Conservation (phyloP, 2,797 vertebrate species). For the Balearica regulorum region DNA sequence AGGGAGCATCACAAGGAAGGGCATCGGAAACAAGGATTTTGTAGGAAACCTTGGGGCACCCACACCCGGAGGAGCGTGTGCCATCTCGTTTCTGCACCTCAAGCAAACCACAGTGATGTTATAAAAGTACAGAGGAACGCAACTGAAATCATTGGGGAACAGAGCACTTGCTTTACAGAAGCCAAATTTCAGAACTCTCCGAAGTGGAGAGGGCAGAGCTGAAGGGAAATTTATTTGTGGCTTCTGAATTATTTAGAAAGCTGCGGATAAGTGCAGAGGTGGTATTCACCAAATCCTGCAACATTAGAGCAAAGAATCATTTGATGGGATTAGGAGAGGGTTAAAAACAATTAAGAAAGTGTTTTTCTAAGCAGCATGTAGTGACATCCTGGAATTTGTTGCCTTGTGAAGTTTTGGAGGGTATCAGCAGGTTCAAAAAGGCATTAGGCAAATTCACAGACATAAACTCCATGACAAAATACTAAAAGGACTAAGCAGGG, state of each 20-base stretch:
- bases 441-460: rapidly evolving
- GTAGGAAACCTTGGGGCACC: not conserved
- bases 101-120: rapidly evolving
- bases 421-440: not conserved
- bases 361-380: not conserved
- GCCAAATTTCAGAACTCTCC: not conserved
- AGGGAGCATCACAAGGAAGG: rapidly evolving
- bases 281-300: not conserved
- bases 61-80: no score
- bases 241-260: not conserved
- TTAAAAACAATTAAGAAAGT: not conserved
- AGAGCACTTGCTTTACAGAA: not conserved
- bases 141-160: rapidly evolving
- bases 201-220: not conserved
- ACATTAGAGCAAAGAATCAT: no score
- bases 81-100: not conserved
- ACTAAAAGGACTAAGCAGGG: no score
- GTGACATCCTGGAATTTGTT: not conserved
- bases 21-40: not conserved
- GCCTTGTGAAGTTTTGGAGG: not conserved
- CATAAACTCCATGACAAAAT: no score
- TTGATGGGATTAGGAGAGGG: not conserved
- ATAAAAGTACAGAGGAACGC: not conserved
- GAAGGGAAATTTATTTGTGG: not conserved
- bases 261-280: rapidly evolving